Base-by-base conservation (phyloP, 2,888 invertebrate species). In the Harpalus rubripes region DNA sequence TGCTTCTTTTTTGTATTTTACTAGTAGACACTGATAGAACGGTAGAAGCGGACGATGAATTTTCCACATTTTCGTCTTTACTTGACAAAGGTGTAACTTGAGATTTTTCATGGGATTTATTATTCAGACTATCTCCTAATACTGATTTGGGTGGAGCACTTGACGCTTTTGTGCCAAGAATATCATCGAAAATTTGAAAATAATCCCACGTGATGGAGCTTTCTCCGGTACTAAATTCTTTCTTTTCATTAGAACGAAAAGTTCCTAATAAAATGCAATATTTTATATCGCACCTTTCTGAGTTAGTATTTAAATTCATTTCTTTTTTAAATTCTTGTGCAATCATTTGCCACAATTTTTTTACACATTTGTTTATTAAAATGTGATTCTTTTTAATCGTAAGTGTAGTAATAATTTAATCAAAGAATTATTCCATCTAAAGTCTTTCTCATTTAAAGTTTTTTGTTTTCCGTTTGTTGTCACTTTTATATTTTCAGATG, bases 171-270 rank as follows among this genome's bases (percentile, higher is more conserved):
- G 61, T 61, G 44, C 72, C 72, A 15, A 72, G 26, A 22, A 72
- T 7, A 4, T 22, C 72, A n/a, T 72, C 72, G 26, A 72, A 26
- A 10, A 15, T 32, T 26, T 72, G 1, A 7, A 72, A 72, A 72
- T 72, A 72, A 10, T 72, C 72, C 72, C 72, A 72, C 22, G 22
- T 72, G 39, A 72, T 72, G 26, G 32, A 18, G 16, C 39, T 32
- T 72, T 72, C 72, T 26, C 72, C 72, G 7, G 22, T 15, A 22
- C 26, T 32, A 32, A 1, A 26, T 22, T 72, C 5, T 26, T 72
- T 72, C 32, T 72, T 72, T 32, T 72, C 6, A 72, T 26, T 72
- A 22, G 72, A 26, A 22, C 72, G 22, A 72, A 6, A 72, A 15
- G 72, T 72, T 18, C 15, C 32, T 26, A 72, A 32, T 32, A 72